phyloP scores from a whole-genome alignment of 1,140 invertebrate genomes.

The Aphidius gifuensis region DNA sequence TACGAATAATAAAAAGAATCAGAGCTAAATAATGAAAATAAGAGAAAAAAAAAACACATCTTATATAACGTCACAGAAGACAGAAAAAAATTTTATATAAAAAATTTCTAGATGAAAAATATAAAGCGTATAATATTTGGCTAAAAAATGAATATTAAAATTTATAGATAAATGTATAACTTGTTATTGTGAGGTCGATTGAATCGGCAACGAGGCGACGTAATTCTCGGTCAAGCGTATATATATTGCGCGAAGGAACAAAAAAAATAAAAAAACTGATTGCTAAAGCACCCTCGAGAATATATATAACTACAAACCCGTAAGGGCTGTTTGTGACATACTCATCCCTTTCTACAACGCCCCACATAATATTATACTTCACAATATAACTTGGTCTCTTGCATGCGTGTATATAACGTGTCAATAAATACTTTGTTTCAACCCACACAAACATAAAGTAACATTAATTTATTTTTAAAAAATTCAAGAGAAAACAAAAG shows the following conservation, averaged over 20 bases:
- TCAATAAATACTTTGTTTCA: constrained; percentile 6
- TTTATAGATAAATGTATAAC: not conserved
- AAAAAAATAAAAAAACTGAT: constrained; percentile 14
- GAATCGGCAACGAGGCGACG: constrained; percentile 21
- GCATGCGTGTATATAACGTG: constrained; percentile 7
- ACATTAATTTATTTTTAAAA: too few species aligned
- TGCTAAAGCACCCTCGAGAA: constrained; percentile 37
- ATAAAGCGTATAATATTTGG: too few species aligned
- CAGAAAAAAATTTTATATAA: too few species aligned
- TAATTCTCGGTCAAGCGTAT: constrained; percentile 15
- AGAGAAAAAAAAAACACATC: too few species aligned
- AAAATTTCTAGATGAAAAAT: too few species aligned
- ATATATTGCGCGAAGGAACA: constrained; percentile 1
- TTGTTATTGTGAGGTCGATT: constrained; percentile 9
- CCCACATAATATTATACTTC: constrained; percentile 26
- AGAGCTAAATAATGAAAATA: too few species aligned
- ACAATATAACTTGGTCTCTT: not conserved
- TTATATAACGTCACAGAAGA: too few species aligned
- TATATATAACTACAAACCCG: constrained; percentile 52
- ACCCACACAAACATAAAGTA: constrained; percentile 7
- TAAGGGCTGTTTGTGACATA: constrained; percentile 52
- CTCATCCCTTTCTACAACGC: constrained; percentile 45
- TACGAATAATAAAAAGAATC: too few species aligned
- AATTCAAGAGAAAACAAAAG: too few species aligned
- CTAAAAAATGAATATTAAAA: not conserved